Percentiles rank a stretch among this genome's conserved stretches.
These are phyloP conservation scores for Strix uralensis DNA, from an alignment of 2,113 vertebrate species.

Conservation along the genomic window DNA sequence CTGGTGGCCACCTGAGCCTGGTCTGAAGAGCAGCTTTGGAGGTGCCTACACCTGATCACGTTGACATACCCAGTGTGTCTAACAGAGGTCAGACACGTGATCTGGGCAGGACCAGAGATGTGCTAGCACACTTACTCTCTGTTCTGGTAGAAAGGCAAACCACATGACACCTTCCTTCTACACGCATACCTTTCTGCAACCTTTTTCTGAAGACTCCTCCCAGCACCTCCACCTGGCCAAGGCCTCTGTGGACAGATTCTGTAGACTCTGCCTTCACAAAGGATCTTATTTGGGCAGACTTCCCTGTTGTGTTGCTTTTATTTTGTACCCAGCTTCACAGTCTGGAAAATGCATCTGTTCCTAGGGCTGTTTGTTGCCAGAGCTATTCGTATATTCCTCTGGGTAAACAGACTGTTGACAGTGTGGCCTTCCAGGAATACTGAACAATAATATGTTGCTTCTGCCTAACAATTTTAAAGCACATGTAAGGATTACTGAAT, in stretches of 20 bases:
- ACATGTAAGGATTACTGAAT: conserved; percentile 2
- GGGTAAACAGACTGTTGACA: conserved; percentile 14
- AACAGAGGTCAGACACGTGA: accelerated
- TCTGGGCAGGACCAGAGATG: not conserved
- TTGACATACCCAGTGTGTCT: not conserved
- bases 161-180: not conserved
- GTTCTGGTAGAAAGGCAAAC: not conserved
- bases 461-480: not conserved
- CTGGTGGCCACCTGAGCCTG: not conserved
- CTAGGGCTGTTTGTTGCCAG: not conserved
- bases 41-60: not conserved
- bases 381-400: not conserved
- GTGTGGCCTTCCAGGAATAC: conserved; percentile 37
- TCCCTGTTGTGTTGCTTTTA: not conserved
- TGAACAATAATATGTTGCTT: not conserved
- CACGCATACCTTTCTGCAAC: not conserved
- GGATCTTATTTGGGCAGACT: not conserved
- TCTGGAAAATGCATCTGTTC: not conserved
- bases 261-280: not conserved
- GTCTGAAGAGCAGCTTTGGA: not conserved
- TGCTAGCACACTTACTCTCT: not conserved
- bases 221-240: not conserved
- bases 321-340: not conserved
- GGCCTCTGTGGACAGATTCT: not conserved
- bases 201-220: not conserved